These are phyloP conservation scores for Kryptolebias marmoratus DNA, from an alignment of 2,113 vertebrate species.

Conservation along the genomic window DNA sequence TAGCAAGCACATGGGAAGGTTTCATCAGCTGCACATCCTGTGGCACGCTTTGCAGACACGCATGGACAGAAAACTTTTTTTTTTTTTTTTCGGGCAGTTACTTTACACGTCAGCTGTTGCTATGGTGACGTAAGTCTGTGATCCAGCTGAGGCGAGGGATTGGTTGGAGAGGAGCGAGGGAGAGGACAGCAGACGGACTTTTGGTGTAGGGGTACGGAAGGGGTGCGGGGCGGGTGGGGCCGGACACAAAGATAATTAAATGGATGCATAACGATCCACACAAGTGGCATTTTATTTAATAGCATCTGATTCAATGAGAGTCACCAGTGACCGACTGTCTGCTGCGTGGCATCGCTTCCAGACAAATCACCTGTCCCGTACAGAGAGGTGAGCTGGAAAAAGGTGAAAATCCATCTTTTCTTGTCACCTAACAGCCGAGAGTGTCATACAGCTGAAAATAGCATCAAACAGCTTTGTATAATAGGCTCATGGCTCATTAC, in stretches of 20 bases:
- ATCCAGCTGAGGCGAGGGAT: slow-evolving; percentile 67
- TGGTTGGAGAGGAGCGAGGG: slow-evolving; percentile 64
- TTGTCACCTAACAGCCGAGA: slow-evolving; percentile 36
- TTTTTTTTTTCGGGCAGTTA: slow-evolving; percentile 56
- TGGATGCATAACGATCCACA: slow-evolving; percentile 62
- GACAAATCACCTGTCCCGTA: slow-evolving; percentile 19
- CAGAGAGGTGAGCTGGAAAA: slow-evolving; percentile 15
- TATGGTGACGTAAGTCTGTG: slow-evolving; percentile 76
- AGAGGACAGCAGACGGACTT: slow-evolving; percentile 56
- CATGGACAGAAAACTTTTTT: slow-evolving; percentile 69
- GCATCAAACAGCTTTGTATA: slow-evolving; percentile 39
- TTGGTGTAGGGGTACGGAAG: slow-evolving; percentile 45
- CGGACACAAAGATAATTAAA: slow-evolving; percentile 68
- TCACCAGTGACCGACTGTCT: slow-evolving; percentile 9
- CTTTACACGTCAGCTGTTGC: slow-evolving; percentile 84
- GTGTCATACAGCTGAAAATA: slow-evolving; percentile 62
- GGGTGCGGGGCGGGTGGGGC: slow-evolving; percentile 22
- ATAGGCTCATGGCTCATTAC: too few relatives aligned
- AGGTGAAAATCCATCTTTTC: slow-evolving; percentile 36
- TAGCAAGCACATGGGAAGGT: slow-evolving; percentile 54
- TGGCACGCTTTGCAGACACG: slow-evolving; percentile 39
- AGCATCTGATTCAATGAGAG: slow-evolving; percentile 36
- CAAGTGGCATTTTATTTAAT: slow-evolving; percentile 55
- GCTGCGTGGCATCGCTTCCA: slow-evolving; percentile 19
- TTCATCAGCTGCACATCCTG: slow-evolving; percentile 66